Evolutionary conservation across 2,797 vertebrate genomes (phyloP), one percentile per base, ranked within the genome.

Genomic region (Taenioides sp.): DNA sequence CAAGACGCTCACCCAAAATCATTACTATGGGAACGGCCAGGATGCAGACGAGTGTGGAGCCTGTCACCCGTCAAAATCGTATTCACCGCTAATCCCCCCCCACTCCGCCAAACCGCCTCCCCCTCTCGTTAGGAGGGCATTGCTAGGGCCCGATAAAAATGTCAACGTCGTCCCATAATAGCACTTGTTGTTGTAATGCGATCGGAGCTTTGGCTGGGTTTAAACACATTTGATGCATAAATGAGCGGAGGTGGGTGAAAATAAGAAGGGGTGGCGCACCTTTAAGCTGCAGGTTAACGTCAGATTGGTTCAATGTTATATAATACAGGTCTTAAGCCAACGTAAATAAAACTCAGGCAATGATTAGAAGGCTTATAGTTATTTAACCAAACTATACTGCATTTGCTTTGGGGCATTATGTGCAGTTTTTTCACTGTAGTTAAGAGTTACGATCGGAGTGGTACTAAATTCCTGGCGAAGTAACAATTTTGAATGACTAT

Each of bases 81-180:
- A 88, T 83, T 90, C 80, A 80, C 80, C 80, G 83, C 87, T 91
- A 92, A 94, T 94, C 91, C 91, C 88, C 9, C 34, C 34, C 34
- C 31, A 5, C 31, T 6, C 31, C 31, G 5, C 31, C 31, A 31
- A 4, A 5, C 31, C 31, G 28, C 31, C 78, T 86, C 86, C 40
- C 83, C 84, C 78, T 81, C 72, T 86, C 79, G 81, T 88, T 90
- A 89, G 81, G 81, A 88, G 87, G 87, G 87, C 84, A 89, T 92
- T 91, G 90, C 88, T 64, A 83, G 77, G n/a, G 77, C 73, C 87
- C 90, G 92, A 93, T 93, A 93, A 91, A 92, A 90, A 90, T 83
- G 85, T 90, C 88, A 92, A 88, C 84, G 82, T 92, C 86, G 92
- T 92, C 91, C 91, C 90, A 91, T 92, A 91, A 91, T 80, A 89